phyloP scores from a whole-genome alignment of 2,113 vertebrate genomes.

The Oxyruncus cristatus region DNA sequence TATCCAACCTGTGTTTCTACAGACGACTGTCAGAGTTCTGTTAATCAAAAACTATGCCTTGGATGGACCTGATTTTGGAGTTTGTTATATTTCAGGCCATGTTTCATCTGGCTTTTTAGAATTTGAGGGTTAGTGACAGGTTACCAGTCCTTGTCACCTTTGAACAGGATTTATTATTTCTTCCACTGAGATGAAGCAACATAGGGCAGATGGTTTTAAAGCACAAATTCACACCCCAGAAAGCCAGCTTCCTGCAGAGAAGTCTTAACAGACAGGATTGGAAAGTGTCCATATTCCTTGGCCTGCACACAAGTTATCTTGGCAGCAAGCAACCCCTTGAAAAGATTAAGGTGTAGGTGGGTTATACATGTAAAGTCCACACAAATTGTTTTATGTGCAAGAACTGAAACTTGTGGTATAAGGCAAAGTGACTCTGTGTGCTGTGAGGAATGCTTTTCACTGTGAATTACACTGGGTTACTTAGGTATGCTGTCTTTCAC shows the following conservation, averaged over 20 bases:
- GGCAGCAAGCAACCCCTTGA: not conserved
- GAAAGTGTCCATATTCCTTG: not conserved
- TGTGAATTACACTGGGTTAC: not conserved
- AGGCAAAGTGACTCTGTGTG: fast-evolving
- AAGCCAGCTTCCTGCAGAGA: not conserved
- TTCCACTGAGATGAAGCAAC: not conserved
- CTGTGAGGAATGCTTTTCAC: not conserved
- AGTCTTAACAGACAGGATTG: not conserved
- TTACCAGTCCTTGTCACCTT: not conserved
- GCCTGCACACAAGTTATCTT: not conserved
- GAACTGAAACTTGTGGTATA: not conserved
- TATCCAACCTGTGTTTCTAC: not conserved
- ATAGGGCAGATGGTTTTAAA: not conserved
- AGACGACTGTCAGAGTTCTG: not conserved
- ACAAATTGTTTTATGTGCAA: not conserved
- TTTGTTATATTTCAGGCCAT: not conserved
- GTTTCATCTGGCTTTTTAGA: not conserved
- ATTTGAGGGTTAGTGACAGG: not conserved
- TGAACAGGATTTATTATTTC: not conserved
- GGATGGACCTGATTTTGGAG: not conserved
- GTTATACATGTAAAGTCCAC: not conserved
- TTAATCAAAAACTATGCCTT: not conserved
- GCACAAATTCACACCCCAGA: not conserved
- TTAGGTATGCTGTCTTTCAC: not conserved
- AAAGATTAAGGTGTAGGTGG: not conserved